phyloP scores from a whole-genome alignment of 1,140 invertebrate species.

The Chironomus striatipennis region DNA sequence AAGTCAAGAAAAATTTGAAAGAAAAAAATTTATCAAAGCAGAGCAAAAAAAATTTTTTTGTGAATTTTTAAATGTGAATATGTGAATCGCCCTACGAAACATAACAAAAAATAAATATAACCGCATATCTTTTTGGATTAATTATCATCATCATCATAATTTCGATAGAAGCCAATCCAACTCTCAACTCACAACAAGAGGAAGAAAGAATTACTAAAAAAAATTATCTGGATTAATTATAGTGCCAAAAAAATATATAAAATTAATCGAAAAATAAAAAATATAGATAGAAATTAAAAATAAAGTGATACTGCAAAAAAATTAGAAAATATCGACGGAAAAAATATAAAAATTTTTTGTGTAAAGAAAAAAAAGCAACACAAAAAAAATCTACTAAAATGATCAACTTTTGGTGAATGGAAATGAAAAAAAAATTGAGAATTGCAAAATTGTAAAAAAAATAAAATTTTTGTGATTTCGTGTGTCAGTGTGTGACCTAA shows the following conservation, averaged over 20 bases:
- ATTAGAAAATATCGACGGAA: background rate
- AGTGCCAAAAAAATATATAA: conserved; percentile 2
- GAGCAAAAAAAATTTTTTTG: background rate
- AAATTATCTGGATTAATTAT: background rate
- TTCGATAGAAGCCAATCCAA: background rate
- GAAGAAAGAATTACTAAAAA: no score
- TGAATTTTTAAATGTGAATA: background rate
- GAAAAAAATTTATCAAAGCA: conserved; percentile 11
- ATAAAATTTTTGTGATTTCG: background rate
- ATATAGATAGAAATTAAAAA: background rate
- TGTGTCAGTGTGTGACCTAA: conserved; percentile 10
- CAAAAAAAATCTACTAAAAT: background rate
- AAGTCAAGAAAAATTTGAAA: background rate
- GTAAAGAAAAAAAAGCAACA: background rate
- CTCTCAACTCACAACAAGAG: background rate
- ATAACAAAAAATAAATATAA: background rate
- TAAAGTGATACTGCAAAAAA: background rate
- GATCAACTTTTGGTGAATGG: background rate
- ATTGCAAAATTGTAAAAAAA: background rate
- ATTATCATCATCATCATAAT: no score
- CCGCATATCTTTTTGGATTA: conserved; percentile 10
- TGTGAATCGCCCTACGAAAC: background rate
- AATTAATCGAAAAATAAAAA: background rate
- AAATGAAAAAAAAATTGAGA: background rate
- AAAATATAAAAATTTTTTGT: no score